Base-by-base conservation (phyloP, 2,113 vertebrate genomes). In the Arenaria interpres region DNA sequence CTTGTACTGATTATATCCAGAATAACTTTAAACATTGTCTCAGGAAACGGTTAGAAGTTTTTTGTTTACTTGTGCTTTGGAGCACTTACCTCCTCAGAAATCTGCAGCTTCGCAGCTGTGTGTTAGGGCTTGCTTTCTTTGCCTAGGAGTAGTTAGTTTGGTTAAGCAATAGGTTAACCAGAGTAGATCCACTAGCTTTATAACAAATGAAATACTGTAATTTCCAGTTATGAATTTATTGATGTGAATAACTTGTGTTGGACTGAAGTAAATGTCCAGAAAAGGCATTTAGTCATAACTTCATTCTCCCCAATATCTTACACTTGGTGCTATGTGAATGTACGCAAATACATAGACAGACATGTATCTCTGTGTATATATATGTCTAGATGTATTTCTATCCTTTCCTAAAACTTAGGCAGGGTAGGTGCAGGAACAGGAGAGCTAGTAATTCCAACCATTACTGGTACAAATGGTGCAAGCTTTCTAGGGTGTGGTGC, bases 1-100 rank as follows among this genome's bases (percentile, higher is more conserved):
- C 32, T 17, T 5, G 10, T 60, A 23, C 57, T 87, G 20, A 28
- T 25, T 67, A 64, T 35, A 56, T n/a, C 43, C 27, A 37, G 25
- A 46, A 22, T 43, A 85, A 69, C 67, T 53, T 90, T 54, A 56
- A 88, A 57, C 17, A 12, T 54, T 77, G 35, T 73, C 93, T 94
- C 27, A 37, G 83, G 88, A 95, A 85, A 43, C 30, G 33, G 35
- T 50, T 90, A 87, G 72, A 87, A 96, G 60, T 24, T 82, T 95
- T 91, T 93, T 87, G 21, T 90, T 81, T 25, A 19, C 22, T 10
- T 3, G 0, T 3, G 59, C 81, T 83, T 93, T 85, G 16, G 48
- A 43, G 69, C 83, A 33, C 22, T 77, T 28, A 24, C 5, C 37
- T 56, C 76, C 63, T 63, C 83, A 56, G 84, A 68, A 32, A 28